Conservation (phyloP, 2,888 invertebrate genomes). For the Calephelis perditalis region DNA sequence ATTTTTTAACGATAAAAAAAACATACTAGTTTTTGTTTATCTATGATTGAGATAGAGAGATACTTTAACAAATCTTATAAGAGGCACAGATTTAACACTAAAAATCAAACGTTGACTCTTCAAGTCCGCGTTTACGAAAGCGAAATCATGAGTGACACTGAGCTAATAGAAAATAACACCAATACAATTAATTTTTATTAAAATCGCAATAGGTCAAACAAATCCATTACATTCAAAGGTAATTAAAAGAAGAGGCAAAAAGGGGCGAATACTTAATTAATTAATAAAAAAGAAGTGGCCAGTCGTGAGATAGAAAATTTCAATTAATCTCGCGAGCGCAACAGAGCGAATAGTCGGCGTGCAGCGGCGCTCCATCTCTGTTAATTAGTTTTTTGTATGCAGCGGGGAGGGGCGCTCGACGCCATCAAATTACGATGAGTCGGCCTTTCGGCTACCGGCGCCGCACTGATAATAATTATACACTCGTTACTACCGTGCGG, state of each 20-base stretch:
- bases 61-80: too few species aligned
- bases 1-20: too few species aligned
- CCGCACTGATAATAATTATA: constrained; percentile 67
- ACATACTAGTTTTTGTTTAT: too few species aligned
- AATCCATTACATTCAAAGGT: background rate
- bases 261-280: constrained; percentile 14
- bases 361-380: constrained; percentile 56
- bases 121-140: too few species aligned
- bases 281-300: constrained; percentile 18
- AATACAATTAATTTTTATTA: too few species aligned
- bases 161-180: too few species aligned
- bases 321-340: constrained; percentile 32
- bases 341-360: constrained; percentile 29
- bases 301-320: constrained; percentile 20
- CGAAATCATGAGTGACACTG: too few species aligned
- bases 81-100: too few species aligned
- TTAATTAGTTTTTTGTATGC: constrained; percentile 76
- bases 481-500: constrained; percentile 77
- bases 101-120: too few species aligned
- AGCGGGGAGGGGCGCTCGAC: constrained; percentile 61
- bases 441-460: constrained; percentile 72
- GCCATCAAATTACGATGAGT: constrained; percentile 79
- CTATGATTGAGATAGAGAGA: too few species aligned
- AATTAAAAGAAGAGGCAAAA: constrained; percentile 8
- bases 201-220: too few species aligned